phyloP scores from a whole-genome alignment of 2,888 invertebrate genomes.

The Acholoe squamosa region DNA sequence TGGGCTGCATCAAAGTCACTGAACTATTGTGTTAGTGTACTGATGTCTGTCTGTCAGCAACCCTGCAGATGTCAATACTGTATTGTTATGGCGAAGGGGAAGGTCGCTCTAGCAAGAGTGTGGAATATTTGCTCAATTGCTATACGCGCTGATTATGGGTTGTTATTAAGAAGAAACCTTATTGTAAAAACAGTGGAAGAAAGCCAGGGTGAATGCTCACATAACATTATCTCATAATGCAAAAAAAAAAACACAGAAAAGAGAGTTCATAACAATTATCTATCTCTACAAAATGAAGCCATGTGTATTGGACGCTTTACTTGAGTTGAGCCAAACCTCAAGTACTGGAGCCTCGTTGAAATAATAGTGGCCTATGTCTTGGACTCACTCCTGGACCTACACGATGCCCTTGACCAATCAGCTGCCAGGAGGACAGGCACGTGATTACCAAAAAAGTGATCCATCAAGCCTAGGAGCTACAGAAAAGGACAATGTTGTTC shows the following conservation, averaged over 20 bases:
- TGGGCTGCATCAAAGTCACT: background rate
- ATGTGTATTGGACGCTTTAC: background rate
- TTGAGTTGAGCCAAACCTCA: background rate
- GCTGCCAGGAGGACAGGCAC: background rate
- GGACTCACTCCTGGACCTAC: too few relatives aligned
- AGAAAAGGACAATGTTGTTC: too few relatives aligned
- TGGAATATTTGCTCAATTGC: constrained; percentile 61
- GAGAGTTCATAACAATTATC: background rate
- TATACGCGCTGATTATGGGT: background rate
- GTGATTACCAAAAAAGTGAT: background rate
- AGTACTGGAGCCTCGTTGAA: too few relatives aligned
- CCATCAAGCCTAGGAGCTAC: too few relatives aligned
- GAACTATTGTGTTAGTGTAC: background rate
- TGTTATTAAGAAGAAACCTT: background rate
- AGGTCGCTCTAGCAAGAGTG: constrained; percentile 42
- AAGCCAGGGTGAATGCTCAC: background rate
- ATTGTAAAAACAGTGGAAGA: background rate
- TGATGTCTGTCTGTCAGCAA: background rate
- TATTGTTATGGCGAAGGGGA: background rate
- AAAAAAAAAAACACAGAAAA: constrained; percentile 18
- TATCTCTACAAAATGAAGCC: background rate
- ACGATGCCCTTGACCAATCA: too few relatives aligned
- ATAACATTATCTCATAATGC: constrained; percentile 39
- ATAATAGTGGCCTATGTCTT: too few relatives aligned
- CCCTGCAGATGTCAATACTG: background rate